phyloP scores from a whole-genome alignment of 1,140 invertebrate genomes.

The Yoshiicerus persimilis region DNA sequence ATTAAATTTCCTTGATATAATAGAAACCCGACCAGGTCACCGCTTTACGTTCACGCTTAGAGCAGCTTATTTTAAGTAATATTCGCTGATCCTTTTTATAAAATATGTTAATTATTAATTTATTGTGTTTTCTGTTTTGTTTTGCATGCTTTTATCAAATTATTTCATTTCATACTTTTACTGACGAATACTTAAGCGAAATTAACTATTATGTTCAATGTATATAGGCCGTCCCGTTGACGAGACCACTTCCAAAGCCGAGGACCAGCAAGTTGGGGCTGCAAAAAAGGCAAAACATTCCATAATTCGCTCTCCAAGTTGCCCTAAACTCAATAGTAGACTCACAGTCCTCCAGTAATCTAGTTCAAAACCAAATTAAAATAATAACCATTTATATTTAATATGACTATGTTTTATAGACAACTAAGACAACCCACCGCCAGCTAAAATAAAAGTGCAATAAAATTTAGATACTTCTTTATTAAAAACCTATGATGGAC shows the following conservation, averaged over 20 bases:
- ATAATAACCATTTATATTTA: background rate
- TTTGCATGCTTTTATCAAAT: background rate
- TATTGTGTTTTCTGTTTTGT: background rate
- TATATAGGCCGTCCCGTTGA: conserved; percentile 30
- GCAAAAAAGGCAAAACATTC: conserved; percentile 31
- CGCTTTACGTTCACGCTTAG: conserved; percentile 43
- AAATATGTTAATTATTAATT: background rate
- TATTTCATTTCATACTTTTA: background rate
- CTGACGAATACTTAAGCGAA: background rate
- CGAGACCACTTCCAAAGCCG: conserved; percentile 33
- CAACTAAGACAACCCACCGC: background rate
- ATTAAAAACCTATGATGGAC: background rate
- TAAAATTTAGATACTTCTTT: background rate
- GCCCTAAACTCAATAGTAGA: conserved; percentile 36
- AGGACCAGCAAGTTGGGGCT: conserved; percentile 21
- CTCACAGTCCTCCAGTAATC: conserved; percentile 39
- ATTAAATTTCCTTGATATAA: background rate
- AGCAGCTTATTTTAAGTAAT: conserved; percentile 40
- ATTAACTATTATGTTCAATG: background rate
- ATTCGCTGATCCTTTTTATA: background rate
- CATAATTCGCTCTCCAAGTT: conserved; percentile 39
- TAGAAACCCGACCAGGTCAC: conserved; percentile 43
- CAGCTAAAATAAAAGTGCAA: conserved; percentile 17
- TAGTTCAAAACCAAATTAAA: conserved; percentile 33
- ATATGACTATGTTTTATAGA: background rate